Conservation (phyloP, 2,113 vertebrate species). For the Natator depressus region DNA sequence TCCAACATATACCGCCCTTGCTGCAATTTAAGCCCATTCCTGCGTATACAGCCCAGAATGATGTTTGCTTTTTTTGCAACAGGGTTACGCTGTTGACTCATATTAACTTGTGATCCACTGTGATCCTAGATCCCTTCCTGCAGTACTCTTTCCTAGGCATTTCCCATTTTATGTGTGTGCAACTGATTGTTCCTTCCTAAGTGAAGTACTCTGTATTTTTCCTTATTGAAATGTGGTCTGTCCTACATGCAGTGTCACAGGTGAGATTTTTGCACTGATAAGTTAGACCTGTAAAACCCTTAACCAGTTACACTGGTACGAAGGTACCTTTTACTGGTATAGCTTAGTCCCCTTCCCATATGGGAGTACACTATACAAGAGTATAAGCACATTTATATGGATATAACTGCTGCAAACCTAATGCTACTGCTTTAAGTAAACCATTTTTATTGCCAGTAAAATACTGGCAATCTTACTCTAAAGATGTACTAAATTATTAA, state of each 20-base stretch:
- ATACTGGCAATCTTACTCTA: background rate
- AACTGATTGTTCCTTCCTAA: too few relatives aligned
- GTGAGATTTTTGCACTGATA: background rate
- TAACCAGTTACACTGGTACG: background rate
- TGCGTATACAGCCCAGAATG: too few relatives aligned
- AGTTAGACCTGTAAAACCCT: background rate
- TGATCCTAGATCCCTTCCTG: too few relatives aligned
- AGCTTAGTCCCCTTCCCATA: background rate
- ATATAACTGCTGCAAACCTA: background rate
- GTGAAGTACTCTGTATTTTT: too few relatives aligned
- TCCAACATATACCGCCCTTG: too few relatives aligned
- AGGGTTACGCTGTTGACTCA: too few relatives aligned
- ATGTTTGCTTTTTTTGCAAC: too few relatives aligned
- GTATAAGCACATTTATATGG: conserved; percentile 19
- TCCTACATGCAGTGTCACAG: background rate
- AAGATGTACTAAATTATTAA: background rate
- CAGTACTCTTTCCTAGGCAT: too few relatives aligned
- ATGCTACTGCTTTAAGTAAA: background rate
- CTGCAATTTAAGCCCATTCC: too few relatives aligned
- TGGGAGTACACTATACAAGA: background rate
- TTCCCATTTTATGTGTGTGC: too few relatives aligned
- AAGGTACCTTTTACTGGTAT: background rate
- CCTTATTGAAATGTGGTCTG: background rate
- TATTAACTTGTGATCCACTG: too few relatives aligned
- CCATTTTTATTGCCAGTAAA: conserved; percentile 21